phyloP scores from a whole-genome alignment of 1,140 invertebrate species.

The Nomia melanderi region DNA sequence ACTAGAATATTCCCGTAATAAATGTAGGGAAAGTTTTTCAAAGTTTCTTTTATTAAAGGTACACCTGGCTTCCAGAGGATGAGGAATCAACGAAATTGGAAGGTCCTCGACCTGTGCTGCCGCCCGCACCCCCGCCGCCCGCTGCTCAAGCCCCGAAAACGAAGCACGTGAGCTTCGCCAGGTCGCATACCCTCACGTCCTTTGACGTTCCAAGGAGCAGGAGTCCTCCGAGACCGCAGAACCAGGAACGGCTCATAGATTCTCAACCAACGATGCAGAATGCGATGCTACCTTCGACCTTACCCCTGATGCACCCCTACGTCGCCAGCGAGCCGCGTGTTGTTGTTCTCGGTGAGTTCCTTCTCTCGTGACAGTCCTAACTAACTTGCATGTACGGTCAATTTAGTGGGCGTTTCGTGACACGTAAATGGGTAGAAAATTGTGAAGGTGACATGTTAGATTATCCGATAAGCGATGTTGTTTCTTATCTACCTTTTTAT shows the following conservation, averaged over 20 bases:
- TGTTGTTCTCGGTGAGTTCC: slow-evolving; percentile 79
- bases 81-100: slow-evolving; percentile 87
- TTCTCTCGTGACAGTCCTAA: neutral
- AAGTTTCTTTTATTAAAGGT: slow-evolving; percentile 69
- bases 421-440: too few relatives aligned
- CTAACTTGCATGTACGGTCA: neutral
- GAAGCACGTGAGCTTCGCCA: slow-evolving; percentile 95
- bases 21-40: neutral
- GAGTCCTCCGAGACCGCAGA: slow-evolving; percentile 82
- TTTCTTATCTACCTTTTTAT: too few relatives aligned
- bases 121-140: slow-evolving; percentile 69
- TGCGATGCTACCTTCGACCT: slow-evolving; percentile 61
- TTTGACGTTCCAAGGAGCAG: slow-evolving; percentile 86
- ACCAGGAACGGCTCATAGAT: slow-evolving; percentile 86
- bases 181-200: slow-evolving; percentile 90
- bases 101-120: slow-evolving; percentile 83
- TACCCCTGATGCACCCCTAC: slow-evolving; percentile 69
- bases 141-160: slow-evolving; percentile 82
- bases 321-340: slow-evolving; percentile 79
- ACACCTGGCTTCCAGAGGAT: slow-evolving; percentile 88
- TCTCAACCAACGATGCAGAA: slow-evolving; percentile 77
- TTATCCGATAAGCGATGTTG: too few relatives aligned
- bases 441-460: too few relatives aligned
- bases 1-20: too few relatives aligned
- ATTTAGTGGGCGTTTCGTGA: too few relatives aligned